Evolutionary conservation across 2,113 vertebrate species (phyloP), one percentile per base, ranked within the genome.

Genomic region (Brienomyrus longianalis): DNA sequence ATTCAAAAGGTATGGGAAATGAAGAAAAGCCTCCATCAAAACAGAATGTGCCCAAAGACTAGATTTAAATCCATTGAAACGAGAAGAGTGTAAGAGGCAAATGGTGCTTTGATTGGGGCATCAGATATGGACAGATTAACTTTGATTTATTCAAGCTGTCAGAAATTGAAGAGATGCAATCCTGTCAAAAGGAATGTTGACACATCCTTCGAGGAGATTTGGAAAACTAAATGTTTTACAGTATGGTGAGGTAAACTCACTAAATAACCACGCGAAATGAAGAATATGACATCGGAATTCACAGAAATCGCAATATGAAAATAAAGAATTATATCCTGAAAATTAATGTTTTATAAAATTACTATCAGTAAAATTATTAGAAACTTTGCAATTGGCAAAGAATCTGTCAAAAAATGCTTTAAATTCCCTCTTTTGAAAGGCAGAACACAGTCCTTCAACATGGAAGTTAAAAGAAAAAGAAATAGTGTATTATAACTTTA

Each of bases 71-170:
- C 89, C 48, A 84, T 3, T 39, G 56, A 90, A 54, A 91, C 11
- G 89, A 74, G 86, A 74, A 88, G 86, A 90, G 90, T 89, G 88
- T 87, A 91, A 89, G 47, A 88, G 15, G 87, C 89, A 91, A 91
- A 70, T 52, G 83, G 1, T 51, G 90, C 92, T 92, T 93, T 93
- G 92, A 92, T 92, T 90, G 47, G 91, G 89, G 56, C 90, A 90
- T 92, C 90, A 91, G 92, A 91, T 90, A 89, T 8, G 89, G 88
- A 89, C 88, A 89, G 90, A 91, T 92, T 91, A 91, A 89, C 91
- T 90, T 88, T 90, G 88, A 92, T 91, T 89, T 91, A 90, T 91
- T 92, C 88, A 86, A 77, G 83, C 89, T 91, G 90, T 92, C 91
- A 90, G 91, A 59, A 91, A 89, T 90, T 59, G 89, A 83, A 90